These are phyloP conservation scores for Synanthedon andrenaeformis DNA, from an alignment of 2,888 invertebrate species.

Conservation along the genomic window DNA sequence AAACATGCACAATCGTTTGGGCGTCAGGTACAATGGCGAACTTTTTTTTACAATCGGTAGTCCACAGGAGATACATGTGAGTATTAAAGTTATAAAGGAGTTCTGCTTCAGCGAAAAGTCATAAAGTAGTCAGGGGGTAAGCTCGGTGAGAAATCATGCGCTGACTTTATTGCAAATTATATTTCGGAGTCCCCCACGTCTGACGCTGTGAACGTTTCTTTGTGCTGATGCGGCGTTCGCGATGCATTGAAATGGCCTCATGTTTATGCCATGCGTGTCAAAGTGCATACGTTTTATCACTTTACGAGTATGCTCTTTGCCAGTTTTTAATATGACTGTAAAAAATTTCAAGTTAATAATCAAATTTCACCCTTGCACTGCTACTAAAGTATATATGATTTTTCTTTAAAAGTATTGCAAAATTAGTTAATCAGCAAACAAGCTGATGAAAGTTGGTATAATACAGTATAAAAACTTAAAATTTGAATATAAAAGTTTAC, in stretches of 20 bases:
- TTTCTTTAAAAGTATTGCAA: too few species aligned
- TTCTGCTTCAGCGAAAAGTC: slow-evolving; percentile 39
- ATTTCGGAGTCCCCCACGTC: slow-evolving; percentile 24
- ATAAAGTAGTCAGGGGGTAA: slow-evolving; percentile 43
- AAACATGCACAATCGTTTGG: background rate
- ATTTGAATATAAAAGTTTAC: too few species aligned
- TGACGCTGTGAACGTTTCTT: slow-evolving; percentile 13
- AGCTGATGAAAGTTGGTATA: too few species aligned
- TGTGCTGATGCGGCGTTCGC: slow-evolving; percentile 12
- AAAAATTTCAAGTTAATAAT: slow-evolving; percentile 3
- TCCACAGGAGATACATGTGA: slow-evolving; percentile 22
- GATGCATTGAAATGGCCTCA: slow-evolving; percentile 13
- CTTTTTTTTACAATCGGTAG: slow-evolving; percentile 29
- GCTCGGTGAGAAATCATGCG: slow-evolving; percentile 36
- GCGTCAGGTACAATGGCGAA: slow-evolving; percentile 23
- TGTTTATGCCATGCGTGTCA: slow-evolving; percentile 12
- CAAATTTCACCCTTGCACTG: background rate
- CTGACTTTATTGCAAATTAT: slow-evolving; percentile 48
- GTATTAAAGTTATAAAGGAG: slow-evolving; percentile 35
- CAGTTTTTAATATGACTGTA: background rate
- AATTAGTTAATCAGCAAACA: too few species aligned
- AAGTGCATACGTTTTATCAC: slow-evolving; percentile 10
- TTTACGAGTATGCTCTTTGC: slow-evolving; percentile 4
- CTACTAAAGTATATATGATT: too few species aligned
- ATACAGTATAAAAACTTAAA: too few species aligned